Conservation (phyloP, 2,113 vertebrate species). For the Mormyrus iriodes region DNA sequence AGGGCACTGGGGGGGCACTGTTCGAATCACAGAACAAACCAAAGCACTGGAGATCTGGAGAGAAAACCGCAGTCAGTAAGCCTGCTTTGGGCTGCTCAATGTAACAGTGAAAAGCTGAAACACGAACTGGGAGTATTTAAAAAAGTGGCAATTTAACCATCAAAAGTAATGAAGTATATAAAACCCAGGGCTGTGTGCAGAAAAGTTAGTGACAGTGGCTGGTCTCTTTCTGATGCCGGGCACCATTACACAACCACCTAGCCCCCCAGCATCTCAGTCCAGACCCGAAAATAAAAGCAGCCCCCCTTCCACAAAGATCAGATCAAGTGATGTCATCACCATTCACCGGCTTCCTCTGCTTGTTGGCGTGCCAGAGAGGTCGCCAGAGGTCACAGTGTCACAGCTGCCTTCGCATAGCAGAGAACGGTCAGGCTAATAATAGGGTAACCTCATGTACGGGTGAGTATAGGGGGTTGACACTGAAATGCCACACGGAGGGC, state of each 20-base stretch:
- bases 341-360: not conserved
- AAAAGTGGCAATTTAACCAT: not conserved
- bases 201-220: too few species aligned
- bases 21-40: not conserved
- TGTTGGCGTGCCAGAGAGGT: not conserved
- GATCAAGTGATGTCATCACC: not conserved
- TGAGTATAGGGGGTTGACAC: not conserved
- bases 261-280: not conserved
- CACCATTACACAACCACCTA: not conserved
- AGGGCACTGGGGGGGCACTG: not conserved
- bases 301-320: not conserved
- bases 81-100: not conserved
- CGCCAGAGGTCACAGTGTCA: not conserved
- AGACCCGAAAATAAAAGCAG: not conserved
- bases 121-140: not conserved
- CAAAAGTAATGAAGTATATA: too few species aligned
- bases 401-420: not conserved
- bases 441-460: not conserved
- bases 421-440: slow-evolving; percentile 7
- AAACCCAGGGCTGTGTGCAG: too few species aligned
- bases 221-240: not conserved
- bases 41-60: not conserved
- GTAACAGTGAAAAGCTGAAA: not conserved
- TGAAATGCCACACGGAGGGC: not conserved
- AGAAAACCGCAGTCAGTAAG: not conserved